A percentile compares a stretch with the other conserved stretches of the same genome.
Conservation (phyloP, 1,140 invertebrate genomes). For the Hormaphis cornu region DNA sequence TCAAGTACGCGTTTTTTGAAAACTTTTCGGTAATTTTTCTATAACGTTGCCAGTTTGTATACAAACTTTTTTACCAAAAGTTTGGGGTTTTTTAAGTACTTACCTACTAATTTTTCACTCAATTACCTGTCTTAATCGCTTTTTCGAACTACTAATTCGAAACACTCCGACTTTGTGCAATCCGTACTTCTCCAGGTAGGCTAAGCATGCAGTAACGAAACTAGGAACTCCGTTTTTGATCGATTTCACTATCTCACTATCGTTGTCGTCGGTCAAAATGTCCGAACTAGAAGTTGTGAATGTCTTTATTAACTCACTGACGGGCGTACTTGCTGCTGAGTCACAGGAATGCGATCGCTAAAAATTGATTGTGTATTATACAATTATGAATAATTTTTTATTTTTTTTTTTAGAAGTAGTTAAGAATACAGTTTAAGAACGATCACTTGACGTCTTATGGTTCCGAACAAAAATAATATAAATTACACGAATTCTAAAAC, state of each 20-base stretch:
- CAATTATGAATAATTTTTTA: background rate
- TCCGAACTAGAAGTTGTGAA: constrained; percentile 17
- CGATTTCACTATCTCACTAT: constrained; percentile 38
- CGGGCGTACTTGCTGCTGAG: constrained; percentile 15
- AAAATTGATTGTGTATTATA: background rate
- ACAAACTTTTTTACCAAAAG: no score
- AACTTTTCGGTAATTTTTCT: no score
- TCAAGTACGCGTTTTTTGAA: no score
- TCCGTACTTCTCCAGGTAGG: constrained; percentile 67
- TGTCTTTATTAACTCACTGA: constrained; percentile 24
- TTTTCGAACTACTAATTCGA: constrained; percentile 80
- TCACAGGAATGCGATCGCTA: constrained; percentile 30
- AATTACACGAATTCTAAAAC: no score
- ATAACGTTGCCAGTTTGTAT: no score
- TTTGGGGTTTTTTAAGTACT: no score
- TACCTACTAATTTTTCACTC: no score
- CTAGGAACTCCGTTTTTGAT: constrained; percentile 51
- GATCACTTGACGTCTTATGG: no score
- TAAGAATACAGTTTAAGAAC: no score
- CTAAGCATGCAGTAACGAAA: constrained; percentile 66
- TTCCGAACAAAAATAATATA: no score
- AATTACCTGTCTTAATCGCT: constrained; percentile 82
- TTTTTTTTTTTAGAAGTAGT: background rate
- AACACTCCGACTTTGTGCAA: constrained; percentile 78
- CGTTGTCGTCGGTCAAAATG: background rate